phyloP scores from a whole-genome alignment of 2,797 vertebrate genomes.

The Urophycis tenuis region DNA sequence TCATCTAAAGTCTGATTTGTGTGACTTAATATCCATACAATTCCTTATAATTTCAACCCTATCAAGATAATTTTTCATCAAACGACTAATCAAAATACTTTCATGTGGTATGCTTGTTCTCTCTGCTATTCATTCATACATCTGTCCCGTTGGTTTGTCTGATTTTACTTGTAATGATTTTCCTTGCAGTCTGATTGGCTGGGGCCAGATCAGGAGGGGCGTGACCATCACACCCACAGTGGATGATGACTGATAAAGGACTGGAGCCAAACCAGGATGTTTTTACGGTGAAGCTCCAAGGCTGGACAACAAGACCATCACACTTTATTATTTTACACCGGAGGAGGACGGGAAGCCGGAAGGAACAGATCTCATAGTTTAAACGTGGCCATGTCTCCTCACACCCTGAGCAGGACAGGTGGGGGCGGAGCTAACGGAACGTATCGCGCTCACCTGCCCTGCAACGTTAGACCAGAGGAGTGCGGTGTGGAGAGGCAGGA shows the following conservation, averaged over 20 bases:
- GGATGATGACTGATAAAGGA: constrained; percentile 84
- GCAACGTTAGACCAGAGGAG: background rate
- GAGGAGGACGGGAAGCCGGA: background rate
- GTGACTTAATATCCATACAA: no score
- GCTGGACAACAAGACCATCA: constrained; percentile 35
- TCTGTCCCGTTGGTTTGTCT: background rate
- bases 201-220: constrained; percentile 98
- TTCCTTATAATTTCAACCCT: no score
- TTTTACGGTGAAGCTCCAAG: constrained; percentile 14
- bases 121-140: background rate
- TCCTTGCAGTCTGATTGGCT: constrained; percentile 88
- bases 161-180: background rate
- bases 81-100: background rate
- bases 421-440: background rate
- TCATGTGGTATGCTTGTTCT: background rate
- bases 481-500: background rate
- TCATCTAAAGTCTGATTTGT: no score
- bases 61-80: no score
- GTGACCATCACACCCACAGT: constrained; percentile 98
- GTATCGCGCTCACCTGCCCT: background rate
- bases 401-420: background rate
- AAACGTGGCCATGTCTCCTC: constrained; percentile 22
- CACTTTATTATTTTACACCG: constrained; percentile 25
- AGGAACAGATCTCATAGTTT: constrained; percentile 23
- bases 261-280: background rate